A percentile compares a stretch with the other conserved stretches of the same genome.
phyloP scores from a whole-genome alignment of 1,140 invertebrate genomes.

The Latrodectus geometricus region DNA sequence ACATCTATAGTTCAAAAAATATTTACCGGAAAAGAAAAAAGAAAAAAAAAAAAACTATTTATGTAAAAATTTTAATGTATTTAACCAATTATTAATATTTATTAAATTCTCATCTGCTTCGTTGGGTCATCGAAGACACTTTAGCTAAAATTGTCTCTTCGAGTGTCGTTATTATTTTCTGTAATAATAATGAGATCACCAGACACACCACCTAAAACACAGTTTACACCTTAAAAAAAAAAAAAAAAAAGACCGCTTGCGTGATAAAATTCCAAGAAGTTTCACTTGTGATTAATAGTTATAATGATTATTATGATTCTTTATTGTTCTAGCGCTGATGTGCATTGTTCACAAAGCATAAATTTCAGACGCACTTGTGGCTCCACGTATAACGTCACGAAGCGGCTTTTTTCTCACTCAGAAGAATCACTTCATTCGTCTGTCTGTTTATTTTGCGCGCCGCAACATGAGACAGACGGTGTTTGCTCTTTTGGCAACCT shows the following conservation, averaged over 20 bases:
- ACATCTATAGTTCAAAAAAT: too few relatives aligned
- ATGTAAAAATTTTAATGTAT: too few relatives aligned
- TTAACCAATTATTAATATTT: too few relatives aligned
- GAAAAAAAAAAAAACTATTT: too few relatives aligned
- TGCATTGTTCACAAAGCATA: conserved; percentile 2
- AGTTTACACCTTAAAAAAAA: not conserved
- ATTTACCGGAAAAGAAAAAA: too few relatives aligned
- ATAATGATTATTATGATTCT: conserved; percentile 36
- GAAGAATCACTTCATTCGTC: conserved; percentile 24
- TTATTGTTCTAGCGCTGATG: conserved; percentile 16
- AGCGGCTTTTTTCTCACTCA: not conserved
- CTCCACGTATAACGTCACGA: too few relatives aligned
- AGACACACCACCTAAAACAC: not conserved
- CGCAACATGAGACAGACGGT: too few relatives aligned
- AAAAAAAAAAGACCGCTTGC: conserved; percentile 3
- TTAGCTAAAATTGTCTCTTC: too few relatives aligned
- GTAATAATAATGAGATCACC: not conserved
- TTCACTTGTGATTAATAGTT: conserved; percentile 42
- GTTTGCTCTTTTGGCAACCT: too few relatives aligned
- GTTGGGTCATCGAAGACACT: too few relatives aligned
- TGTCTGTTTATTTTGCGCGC: conserved; percentile 25
- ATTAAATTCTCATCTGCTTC: too few relatives aligned
- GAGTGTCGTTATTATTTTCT: not conserved
- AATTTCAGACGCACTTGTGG: conserved; percentile 13
- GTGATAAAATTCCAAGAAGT: conserved; percentile 22